Conservation (phyloP, 1,140 invertebrate species). For the Danaus melanippus region DNA sequence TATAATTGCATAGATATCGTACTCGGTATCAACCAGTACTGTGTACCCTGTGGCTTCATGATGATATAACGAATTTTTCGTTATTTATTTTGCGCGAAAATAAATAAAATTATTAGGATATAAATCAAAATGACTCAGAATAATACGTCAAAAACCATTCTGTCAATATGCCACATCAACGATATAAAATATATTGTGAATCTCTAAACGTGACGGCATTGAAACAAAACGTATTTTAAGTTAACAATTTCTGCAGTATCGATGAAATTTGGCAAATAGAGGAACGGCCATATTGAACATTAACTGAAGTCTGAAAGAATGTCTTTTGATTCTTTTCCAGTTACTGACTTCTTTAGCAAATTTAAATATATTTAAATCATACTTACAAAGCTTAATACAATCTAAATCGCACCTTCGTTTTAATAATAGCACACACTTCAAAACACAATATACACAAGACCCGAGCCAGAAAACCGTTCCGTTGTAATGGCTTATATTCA, state of each 20-base stretch:
- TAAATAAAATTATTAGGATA: conserved; percentile 28
- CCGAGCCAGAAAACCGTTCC: conserved; percentile 66
- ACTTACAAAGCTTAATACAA: conserved; percentile 63
- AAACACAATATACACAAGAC: conserved; percentile 64
- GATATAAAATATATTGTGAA: conserved; percentile 24
- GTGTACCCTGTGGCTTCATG: no score
- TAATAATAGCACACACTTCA: conserved; percentile 56
- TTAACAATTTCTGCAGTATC: conserved; percentile 9
- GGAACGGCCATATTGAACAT: conserved; percentile 69
- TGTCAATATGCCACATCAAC: conserved; percentile 69
- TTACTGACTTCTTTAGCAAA: background rate
- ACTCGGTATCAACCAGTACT: no score
- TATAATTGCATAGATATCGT: no score
- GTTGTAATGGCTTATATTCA: conserved; percentile 56
- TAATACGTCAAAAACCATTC: conserved; percentile 62
- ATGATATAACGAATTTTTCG: no score
- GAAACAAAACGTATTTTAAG: background rate
- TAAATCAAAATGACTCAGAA: conserved; percentile 57
- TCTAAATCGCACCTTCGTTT: conserved; percentile 47
- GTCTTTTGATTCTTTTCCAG: no score
- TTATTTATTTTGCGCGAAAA: conserved; percentile 29
- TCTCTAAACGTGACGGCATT: conserved; percentile 6
- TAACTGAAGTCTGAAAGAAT: conserved; percentile 19
- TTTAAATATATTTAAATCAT: conserved; percentile 19
- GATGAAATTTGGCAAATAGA: conserved; percentile 40